Evolutionary conservation across 1,140 invertebrate species (phyloP).

Genomic region (Cyclina sinensis): DNA sequence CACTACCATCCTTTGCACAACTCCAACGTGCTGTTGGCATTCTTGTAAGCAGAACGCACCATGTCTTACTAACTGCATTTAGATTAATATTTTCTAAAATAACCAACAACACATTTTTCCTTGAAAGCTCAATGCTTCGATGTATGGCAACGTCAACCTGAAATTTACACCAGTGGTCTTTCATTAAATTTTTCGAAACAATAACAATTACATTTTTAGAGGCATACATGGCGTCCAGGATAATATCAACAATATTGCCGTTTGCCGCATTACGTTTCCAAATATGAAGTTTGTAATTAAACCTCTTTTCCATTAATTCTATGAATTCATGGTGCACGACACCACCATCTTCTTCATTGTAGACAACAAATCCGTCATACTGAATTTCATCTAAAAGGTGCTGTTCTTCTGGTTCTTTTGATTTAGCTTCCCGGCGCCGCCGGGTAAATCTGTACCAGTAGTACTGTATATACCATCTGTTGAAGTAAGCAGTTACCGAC

Average conservation of each 20-base stretch:
- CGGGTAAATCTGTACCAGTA: background rate
- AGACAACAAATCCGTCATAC: slow-evolving; percentile 31
- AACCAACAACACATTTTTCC: slow-evolving; percentile 5
- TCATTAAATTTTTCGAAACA: slow-evolving; percentile 33
- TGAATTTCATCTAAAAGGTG: background rate
- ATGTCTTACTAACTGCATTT: slow-evolving; percentile 2
- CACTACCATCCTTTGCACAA: background rate
- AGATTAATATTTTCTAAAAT: slow-evolving; percentile 1
- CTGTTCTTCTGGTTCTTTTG: background rate
- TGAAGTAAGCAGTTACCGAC: background rate
- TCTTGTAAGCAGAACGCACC: slow-evolving; percentile 50
- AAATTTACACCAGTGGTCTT: slow-evolving; percentile 36
- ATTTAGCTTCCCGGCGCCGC: background rate
- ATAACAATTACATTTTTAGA: slow-evolving; percentile 15
- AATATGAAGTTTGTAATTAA: slow-evolving; percentile 10
- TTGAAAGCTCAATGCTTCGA: background rate
- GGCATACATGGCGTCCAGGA: slow-evolving; percentile 30
- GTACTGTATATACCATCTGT: slow-evolving; percentile 45
- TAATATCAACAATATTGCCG: slow-evolving; percentile 10
- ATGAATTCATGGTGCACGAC: slow-evolving; percentile 3
- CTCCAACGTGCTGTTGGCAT: background rate
- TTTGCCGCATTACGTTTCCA: slow-evolving; percentile 18
- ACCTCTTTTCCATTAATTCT: slow-evolving; percentile 7
- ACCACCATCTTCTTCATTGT: background rate
- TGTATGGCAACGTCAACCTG: slow-evolving; percentile 50